Base-by-base conservation (phyloP, 2,797 vertebrate genomes). In the Otolemur crassicaudatus region DNA sequence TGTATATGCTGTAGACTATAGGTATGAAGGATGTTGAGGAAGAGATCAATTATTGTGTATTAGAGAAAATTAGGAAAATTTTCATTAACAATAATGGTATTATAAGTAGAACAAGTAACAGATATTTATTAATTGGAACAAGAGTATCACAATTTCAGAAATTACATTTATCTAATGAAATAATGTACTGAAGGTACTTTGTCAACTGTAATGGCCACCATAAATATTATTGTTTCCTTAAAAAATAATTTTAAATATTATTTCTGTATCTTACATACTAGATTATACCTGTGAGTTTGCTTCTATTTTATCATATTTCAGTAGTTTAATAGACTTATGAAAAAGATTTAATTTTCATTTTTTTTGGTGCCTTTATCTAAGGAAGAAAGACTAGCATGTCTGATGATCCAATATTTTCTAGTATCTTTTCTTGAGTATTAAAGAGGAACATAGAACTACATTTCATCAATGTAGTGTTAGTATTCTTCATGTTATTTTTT, bases 401-500 rank as follows among this genome's bases (percentile, higher is more conserved):
- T 87, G 7, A 40, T 90, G 1, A 80, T 93, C 17, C 93, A 31
- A 72, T n/a, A 89, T 97, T 96, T 43, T 94, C 53, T 93, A 29
- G 9, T 92, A 20, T 17, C 9, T 88, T 72, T 89, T 87, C 60
- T 95, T 79, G 46, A 84, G 8, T 94, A 76, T 65, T 93, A 89
- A 63, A 27, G 56, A 85, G n/a, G 91, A 94, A 90, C 25, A 65
- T 65, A 94, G 46, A 46, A 70, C 53, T 91, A 56, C 11, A 81
- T 89, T 86, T 65, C 95, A 93, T 73, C 14, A 87, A 16, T 56
- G 20, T n/a, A 86, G 13, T 72, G 29, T n/a, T n/a, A 86, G 16
- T 72, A 31, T 37, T 90, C 31, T 37, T 93, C 31, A 61, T 97
- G 12, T 94, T 93, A 87, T 83, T 96, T 65, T 43, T 94, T 93